Evolutionary conservation across 2,888 invertebrate genomes (phyloP).

Genomic region (Apantesis nais): DNA sequence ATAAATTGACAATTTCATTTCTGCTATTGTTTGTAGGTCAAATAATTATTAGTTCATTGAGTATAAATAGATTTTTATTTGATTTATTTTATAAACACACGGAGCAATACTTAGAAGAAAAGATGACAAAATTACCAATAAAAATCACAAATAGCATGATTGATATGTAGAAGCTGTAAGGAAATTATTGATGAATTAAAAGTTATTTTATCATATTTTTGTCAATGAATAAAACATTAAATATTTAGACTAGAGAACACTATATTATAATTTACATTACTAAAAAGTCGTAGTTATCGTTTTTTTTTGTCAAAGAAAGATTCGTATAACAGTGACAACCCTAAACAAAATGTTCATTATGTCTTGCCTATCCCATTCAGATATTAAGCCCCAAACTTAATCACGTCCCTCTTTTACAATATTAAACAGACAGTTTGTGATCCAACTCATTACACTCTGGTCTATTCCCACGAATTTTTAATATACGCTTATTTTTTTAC

Average conservation of each 20-base stretch:
- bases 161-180: not conserved
- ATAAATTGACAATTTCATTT: not conserved
- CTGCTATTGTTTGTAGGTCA: not conserved
- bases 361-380: conserved; percentile 78
- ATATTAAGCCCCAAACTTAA: conserved; percentile 81
- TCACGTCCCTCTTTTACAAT: conserved; percentile 74
- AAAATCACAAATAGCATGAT: not conserved
- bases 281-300: no score
- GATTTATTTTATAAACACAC: no score
- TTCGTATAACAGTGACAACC: conserved; percentile 49
- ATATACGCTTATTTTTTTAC: conserved; percentile 64
- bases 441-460: conserved; percentile 74
- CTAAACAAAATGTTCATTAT: conserved; percentile 72
- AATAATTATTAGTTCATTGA: not conserved
- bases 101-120: not conserved
- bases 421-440: conserved; percentile 73
- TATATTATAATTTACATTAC: no score
- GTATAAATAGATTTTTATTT: not conserved
- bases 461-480: conserved; percentile 79
- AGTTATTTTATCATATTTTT: not conserved
- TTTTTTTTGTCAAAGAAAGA: not conserved
- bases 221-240: no score
- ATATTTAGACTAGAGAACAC: no score
- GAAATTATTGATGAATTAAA: not conserved
- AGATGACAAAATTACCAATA: not conserved